Evolutionary conservation across 2,888 invertebrate genomes (phyloP), one percentile per base, ranked within the genome.

Genomic region (Lumbricus terrestris): DNA sequence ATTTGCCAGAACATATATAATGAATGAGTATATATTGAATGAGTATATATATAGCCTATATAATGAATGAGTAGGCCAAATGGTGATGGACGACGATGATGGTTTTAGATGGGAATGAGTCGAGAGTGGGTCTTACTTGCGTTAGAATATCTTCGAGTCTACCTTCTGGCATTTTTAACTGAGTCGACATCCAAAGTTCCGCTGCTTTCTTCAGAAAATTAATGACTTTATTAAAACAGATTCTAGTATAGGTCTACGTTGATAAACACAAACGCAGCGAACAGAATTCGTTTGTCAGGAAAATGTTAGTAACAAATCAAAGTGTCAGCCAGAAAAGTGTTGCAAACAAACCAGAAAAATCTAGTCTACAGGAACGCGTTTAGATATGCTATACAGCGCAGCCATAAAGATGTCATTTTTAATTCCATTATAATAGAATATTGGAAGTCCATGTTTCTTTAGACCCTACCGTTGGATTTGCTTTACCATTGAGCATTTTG

Each of bases 141-240:
- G 2, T n/a, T 69, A n/a, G 69, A n/a, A 8, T 13, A 69, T 69
- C 69, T 69, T 69, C 29, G 88, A 82, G 13, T 42, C n/a, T 89
- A 33, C 89, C 37, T 69, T 69, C 89, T 34, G 34, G 37, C 34
- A 85, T 33, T 35, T 85, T 35, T 85, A 35, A 35, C 20, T 35
- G 85, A 85, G 85, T 23, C 40, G 93, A 92, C 92, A 93, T 92
- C 94, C 94, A 94, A 90, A 94, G 89, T 37, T 92, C 92, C 6
- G 94, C 94, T 20, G 94, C 94, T 90, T 91, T 91, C 93, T 93
- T 37, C 82, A 69, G 69, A 47, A 47, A 47, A 47, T 47, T 47
- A 47, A 47, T 23, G 47, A 29, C 29, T n/a, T 69, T n/a, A 11
- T 47, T 47, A n/a, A n/a, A 69, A 69, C 69, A 29, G n/a, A 69